Evolutionary conservation across 2,113 vertebrate genomes (phyloP).

Genomic region (Elaphurus davidianus): DNA sequence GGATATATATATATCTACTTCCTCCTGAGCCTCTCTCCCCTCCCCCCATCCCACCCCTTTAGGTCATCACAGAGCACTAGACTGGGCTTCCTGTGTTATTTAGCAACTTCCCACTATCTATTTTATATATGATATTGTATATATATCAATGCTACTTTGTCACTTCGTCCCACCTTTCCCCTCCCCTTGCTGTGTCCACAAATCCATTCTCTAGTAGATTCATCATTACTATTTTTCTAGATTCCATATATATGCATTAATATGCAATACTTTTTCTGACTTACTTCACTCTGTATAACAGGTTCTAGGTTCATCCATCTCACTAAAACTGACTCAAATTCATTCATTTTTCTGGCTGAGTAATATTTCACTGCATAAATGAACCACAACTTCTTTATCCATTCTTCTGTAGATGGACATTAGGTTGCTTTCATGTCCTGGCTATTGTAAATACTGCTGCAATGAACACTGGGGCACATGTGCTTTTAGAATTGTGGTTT

Average conservation of each 20-base stretch:
- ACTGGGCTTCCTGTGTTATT: neutral
- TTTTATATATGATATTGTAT: neutral
- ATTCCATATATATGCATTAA: neutral
- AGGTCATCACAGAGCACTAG: neutral
- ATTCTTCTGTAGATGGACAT: neutral
- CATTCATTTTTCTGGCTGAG: neutral
- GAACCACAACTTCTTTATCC: neutral
- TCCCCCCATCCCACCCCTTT: neutral
- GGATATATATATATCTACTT: neutral
- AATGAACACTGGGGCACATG: neutral
- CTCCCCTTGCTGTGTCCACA: neutral
- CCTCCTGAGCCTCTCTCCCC: neutral
- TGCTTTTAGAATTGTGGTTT: neutral
- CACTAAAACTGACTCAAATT: neutral
- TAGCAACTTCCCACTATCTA: neutral
- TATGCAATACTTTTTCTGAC: neutral
- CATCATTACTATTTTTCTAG: neutral
- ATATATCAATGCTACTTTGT: neutral
- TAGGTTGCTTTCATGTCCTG: neutral
- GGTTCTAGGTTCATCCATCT: neutral
- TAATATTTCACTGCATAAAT: neutral
- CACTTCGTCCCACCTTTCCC: neutral
- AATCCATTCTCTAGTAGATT: neutral
- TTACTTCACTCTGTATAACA: neutral
- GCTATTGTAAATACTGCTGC: neutral